Percentiles rank a stretch among this genome's conserved stretches.
Conservation (phyloP, 1,140 invertebrate species). For the Lasaia peninsularis region DNA sequence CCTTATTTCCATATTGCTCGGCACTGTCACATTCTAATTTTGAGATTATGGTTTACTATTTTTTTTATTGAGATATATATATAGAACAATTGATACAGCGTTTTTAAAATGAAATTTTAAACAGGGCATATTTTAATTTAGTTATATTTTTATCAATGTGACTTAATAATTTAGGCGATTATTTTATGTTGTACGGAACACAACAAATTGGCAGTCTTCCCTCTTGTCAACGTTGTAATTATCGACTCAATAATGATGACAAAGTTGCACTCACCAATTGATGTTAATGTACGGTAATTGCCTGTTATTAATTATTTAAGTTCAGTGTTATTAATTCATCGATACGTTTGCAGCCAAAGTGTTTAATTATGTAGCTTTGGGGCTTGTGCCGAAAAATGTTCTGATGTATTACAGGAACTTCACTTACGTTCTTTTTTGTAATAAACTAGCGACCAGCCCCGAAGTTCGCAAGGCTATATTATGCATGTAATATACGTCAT, state of each 20-base stretch:
- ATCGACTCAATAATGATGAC: conserved; percentile 2
- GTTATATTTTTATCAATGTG: too few relatives aligned
- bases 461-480: too few relatives aligned
- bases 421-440: not conserved
- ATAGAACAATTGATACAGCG: too few relatives aligned
- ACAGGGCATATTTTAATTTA: too few relatives aligned
- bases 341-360: not conserved
- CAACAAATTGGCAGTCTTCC: not conserved
- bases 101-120: too few relatives aligned
- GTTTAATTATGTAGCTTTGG: conserved; percentile 1
- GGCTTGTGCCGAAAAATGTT: not conserved
- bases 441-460: too few relatives aligned
- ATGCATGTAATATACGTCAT: too few relatives aligned
- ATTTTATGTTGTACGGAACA: not conserved
- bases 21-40: too few relatives aligned
- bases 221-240: not conserved
- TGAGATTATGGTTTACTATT: too few relatives aligned
- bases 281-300: conserved; percentile 1
- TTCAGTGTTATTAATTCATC: not conserved
- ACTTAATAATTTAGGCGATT: too few relatives aligned
- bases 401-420: not conserved
- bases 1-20: too few relatives aligned
- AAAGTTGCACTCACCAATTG: conserved; percentile 1
- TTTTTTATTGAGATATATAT: too few relatives aligned
- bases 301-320: conserved; percentile 1